Base-by-base conservation (phyloP, 2,797 vertebrate species). In the Mormyrus hasselquistii region DNA sequence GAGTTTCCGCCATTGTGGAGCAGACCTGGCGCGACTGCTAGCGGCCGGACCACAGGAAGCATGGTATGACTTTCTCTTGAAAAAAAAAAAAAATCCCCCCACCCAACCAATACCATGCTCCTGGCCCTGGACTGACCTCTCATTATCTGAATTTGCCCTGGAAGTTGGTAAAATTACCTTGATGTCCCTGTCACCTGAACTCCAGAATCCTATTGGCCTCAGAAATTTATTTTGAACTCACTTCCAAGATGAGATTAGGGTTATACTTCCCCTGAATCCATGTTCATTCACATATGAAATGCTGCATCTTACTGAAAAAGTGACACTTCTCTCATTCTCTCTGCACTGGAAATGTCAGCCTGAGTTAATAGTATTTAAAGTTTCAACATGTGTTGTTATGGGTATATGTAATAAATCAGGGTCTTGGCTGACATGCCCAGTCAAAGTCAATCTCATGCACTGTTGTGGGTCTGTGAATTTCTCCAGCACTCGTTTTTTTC, bases 21-120 rank as follows among this genome's bases (percentile, higher is more conserved):
- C 98, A 99, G 96, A 99, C 98, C 94, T 99, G 98, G 98, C 97
- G 97, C 93, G 98, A 99, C 93, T 99, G 98, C 98, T 99, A 98
- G 99, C 98, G 98, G 92, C 95, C 93, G 88, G 16, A 38, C 91
- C 89, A 88, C 95, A 96, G 94, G 96, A 96, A 97, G 29, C 29
- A 34, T 1, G 0, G 10, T 29, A 16, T 69, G 29, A 69, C 25
- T 9, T 12, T 69, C 62, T 25, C 1, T 34, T 29, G 65, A 34
- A 73, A 34, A 34, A 73, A 38, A 73, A 38, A 1, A 34, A 29
- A 69, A 12, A 14, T 34, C 34, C 29, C 29, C 4, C 34, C 29
- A 12, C 3, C 69, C 4, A 0, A 14, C 69, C 29, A 38, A 41
- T 14, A 73, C 10, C 65, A 38, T 14, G 65, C 29, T 73, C 29